Base-by-base conservation (phyloP, 2,113 vertebrate species). In the Rostratula benghalensis region DNA sequence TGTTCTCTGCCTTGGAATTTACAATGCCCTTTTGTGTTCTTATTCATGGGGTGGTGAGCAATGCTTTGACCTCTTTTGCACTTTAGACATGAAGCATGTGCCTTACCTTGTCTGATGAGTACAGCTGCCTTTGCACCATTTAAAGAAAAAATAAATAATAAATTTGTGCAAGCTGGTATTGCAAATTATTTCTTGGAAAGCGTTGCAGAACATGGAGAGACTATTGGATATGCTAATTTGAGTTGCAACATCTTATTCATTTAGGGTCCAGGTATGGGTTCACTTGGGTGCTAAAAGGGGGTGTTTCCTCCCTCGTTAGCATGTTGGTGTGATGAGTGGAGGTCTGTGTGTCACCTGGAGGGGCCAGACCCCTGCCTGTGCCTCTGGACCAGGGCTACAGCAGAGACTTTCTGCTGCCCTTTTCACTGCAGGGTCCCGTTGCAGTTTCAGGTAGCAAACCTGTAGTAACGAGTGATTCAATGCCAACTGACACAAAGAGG, bases 1-100 rank as follows among this genome's bases (percentile, higher is more conserved):
- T 96, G 91, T 96, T 95, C 89, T 93, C 84, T 91, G 63, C 60
- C 50, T 77, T 88, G 81, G 87, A 95, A 95, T 93, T 95, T 94
- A 95, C 96, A 97, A 94, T 96, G 94, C 82, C 82, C 93, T 96
- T 97, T 92, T 97, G 90, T 95, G 84, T 80, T 95, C 87, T 90
- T 95, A 83, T 90, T 94, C 93, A 88, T 80, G 70, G 92, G 51
- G 82, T 85, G 78, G 94, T 95, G 85, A 95, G 91, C 94, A 96
- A 90, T 46, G 87, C 93, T 90, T 57, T 96, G 92, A 95, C 96
- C 95, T 96, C 92, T 91, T 94, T 90, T 93, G 90, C 92, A 88
- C 90, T 93, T 93, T 22, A 88, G 75, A 74, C 75, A 24, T 7
- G 87, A 80, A 88, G 75, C 94, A 94, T 96, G 94, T 95, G 46